phyloP scores from a whole-genome alignment of 2,113 vertebrate genomes.

The Xenotilapia caudafasciata region DNA sequence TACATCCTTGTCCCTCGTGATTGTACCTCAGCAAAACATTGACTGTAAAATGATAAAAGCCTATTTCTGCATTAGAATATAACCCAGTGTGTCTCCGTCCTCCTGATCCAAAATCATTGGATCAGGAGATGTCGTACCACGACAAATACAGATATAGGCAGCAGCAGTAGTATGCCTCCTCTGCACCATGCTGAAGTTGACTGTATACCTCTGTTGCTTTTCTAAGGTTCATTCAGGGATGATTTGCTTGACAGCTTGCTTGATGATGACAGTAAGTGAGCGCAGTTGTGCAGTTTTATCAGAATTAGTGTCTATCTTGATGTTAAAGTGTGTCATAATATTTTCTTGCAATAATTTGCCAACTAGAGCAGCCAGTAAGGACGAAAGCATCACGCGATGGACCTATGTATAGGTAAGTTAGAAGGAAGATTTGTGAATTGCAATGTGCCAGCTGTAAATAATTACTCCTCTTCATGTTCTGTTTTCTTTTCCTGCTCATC shows the following conservation, averaged over 20 bases:
- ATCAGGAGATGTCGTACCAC: not conserved
- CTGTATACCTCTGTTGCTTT: not conserved
- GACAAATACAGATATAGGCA: not conserved
- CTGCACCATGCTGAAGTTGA: not conserved
- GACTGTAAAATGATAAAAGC: not conserved
- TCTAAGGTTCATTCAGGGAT: slow-evolving; percentile 59
- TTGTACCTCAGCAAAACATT: not conserved
- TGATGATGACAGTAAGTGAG: slow-evolving; percentile 69
- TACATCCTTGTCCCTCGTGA: not conserved
- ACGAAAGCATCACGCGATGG: not conserved
- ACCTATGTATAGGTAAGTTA: not conserved
- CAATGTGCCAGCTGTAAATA: not conserved
- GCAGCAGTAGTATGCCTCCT: not conserved
- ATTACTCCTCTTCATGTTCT: not conserved
- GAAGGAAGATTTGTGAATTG: not conserved
- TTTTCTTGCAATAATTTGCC: not conserved
- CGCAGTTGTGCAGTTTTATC: not conserved
- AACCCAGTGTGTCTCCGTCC: not conserved
- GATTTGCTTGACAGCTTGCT: slow-evolving; percentile 74
- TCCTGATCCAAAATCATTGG: not conserved
- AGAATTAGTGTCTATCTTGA: not conserved
- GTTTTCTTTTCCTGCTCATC: slow-evolving; percentile 57
- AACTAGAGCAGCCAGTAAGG: slow-evolving; percentile 44
- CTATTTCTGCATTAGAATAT: not conserved
- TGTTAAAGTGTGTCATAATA: not conserved